A percentile compares a stretch with the other conserved stretches of the same genome.
These are phyloP conservation scores for Drosophila kohkoa DNA, from an alignment of 1,140 invertebrate species.

Conservation along the genomic window DNA sequence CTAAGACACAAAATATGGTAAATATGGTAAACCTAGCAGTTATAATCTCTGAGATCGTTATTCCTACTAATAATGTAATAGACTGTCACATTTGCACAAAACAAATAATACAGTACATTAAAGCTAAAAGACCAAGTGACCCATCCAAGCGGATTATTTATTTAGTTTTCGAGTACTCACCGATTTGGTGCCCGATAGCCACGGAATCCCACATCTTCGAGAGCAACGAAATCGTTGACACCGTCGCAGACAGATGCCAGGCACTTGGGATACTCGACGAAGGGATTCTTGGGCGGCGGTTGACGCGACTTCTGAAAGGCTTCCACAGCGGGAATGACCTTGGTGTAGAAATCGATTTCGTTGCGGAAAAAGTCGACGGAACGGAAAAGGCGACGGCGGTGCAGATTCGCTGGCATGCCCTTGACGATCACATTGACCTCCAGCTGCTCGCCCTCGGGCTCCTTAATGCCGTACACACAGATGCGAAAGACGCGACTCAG, in stretches of 20 bases:
- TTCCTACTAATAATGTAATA: no score
- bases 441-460: conserved; percentile 56
- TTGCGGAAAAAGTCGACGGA: conserved; percentile 89
- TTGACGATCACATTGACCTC: conserved; percentile 86
- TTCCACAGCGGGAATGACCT: conserved; percentile 86
- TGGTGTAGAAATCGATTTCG: conserved; percentile 88
- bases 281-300: conserved; percentile 85
- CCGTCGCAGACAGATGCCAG: conserved; percentile 87
- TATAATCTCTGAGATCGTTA: no score
- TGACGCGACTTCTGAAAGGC: conserved; percentile 85
- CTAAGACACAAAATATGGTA: no score
- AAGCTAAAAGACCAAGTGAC: no score
- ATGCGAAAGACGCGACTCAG: conserved; percentile 87
- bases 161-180: conserved; percentile 47
- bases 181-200: conserved; percentile 85
- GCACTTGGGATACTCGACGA: conserved; percentile 86
- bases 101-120: no score
- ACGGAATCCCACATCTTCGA: conserved; percentile 87
- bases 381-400: conserved; percentile 87
- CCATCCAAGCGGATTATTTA: conserved; percentile 24
- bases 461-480: conserved; percentile 85
- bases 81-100: no score
- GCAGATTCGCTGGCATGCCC: conserved; percentile 87
- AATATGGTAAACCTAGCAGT: no score
- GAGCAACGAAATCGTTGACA: conserved; percentile 87